phyloP scores from a whole-genome alignment of 2,113 vertebrate genomes.

The Pluvianellus socialis region DNA sequence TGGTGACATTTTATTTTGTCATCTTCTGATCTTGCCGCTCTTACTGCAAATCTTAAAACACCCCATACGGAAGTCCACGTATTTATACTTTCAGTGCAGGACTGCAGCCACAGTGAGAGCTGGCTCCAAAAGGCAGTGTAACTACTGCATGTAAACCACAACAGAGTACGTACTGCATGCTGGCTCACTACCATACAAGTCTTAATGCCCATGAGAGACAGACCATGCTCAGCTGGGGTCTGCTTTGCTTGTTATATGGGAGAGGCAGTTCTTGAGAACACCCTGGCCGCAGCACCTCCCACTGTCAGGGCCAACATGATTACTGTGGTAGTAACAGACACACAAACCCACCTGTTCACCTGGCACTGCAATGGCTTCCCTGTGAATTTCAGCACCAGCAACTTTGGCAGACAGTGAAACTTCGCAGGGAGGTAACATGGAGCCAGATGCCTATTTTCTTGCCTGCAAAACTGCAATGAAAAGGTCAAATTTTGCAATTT shows the following conservation, averaged over 20 bases:
- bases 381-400: background rate
- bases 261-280: background rate
- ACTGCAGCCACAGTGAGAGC: background rate
- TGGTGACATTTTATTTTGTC: conserved; percentile 3
- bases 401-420: background rate
- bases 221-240: background rate
- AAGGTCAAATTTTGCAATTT: background rate
- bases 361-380: background rate
- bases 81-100: background rate
- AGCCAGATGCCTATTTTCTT: background rate
- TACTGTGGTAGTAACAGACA: background rate
- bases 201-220: background rate
- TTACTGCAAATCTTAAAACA: background rate
- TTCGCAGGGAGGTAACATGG: background rate
- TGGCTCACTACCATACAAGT: background rate
- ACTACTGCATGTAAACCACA: background rate
- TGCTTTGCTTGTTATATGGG: background rate
- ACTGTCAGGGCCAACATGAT: background rate
- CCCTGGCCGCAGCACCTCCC: background rate
- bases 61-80: background rate
- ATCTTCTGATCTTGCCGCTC: background rate
- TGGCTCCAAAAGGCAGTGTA: background rate
- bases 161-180: background rate
- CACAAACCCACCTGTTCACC: background rate
- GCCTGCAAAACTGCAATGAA: background rate